These are phyloP conservation scores for Rhabdomys dilectus DNA, from an alignment of 2,113 vertebrate genomes.

Conservation along the genomic window DNA sequence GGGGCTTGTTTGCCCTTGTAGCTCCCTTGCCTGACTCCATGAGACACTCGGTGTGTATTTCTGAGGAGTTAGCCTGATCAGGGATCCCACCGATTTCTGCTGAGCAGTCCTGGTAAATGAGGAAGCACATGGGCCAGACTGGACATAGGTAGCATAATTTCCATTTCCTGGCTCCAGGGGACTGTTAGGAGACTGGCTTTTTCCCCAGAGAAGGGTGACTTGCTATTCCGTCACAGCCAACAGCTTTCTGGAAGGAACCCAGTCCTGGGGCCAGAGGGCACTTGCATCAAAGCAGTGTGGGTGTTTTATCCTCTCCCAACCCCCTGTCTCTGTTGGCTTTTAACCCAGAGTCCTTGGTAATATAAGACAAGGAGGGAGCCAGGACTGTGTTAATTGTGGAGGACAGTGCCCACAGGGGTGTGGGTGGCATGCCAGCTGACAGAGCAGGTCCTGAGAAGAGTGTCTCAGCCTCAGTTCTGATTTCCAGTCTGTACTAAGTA, in stretches of 20 bases:
- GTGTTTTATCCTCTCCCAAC: not conserved
- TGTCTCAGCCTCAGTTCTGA: not conserved
- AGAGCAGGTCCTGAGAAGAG: not conserved
- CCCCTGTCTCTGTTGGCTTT: not conserved
- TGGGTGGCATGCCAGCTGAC: not conserved
- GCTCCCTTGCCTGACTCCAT: not conserved
- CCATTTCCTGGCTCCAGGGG: too few species aligned
- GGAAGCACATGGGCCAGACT: not conserved
- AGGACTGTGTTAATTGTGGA: not conserved
- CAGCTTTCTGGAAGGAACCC: constrained; percentile 46
- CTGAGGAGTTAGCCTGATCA: not conserved
- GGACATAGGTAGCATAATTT: not conserved
- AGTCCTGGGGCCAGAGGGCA: constrained; percentile 43
- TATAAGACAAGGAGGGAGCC: not conserved
- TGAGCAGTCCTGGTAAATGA: not conserved
- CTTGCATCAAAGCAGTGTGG: not conserved
- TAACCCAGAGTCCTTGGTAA: not conserved
- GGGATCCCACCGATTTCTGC: not conserved
- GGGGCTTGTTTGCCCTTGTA: not conserved
- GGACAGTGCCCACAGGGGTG: not conserved
- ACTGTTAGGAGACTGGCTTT: not conserved
- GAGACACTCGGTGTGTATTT: not conserved
- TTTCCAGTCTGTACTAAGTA: not conserved
- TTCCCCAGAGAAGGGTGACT: not conserved
- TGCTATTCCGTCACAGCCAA: not conserved